Percentiles rank a stretch among this genome's conserved stretches.
Conservation (phyloP, 2,888 invertebrate genomes). For the Scrobipalpa atriplicella region DNA sequence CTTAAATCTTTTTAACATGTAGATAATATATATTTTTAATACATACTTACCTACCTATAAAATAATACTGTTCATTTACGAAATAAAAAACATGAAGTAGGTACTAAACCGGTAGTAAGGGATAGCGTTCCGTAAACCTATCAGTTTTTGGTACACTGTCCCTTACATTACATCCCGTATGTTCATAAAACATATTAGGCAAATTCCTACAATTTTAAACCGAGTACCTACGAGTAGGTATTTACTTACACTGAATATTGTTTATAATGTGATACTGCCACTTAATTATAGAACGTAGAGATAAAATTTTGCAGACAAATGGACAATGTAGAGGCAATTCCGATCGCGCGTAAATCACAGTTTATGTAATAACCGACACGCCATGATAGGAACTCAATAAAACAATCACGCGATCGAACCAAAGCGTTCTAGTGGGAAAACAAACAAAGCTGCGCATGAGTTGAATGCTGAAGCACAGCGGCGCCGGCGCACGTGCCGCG, state of each 20-base stretch:
- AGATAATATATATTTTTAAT: no score
- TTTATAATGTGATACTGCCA: no score
- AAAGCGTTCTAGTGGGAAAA: conserved; percentile 61
- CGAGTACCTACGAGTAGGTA: no score
- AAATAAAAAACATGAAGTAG: no score
- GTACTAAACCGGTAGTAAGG: no score
- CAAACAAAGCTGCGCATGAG: conserved; percentile 64
- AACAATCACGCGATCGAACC: conserved; percentile 64
- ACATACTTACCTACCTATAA: no score
- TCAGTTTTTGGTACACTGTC: no score
- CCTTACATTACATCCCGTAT: no score
- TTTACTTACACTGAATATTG: no score
- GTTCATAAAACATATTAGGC: no score
- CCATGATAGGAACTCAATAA: conserved; percentile 59
- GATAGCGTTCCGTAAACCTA: no score
- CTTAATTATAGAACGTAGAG: background rate
- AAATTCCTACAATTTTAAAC: no score
- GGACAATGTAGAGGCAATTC: background rate
- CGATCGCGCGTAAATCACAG: conserved; percentile 38
- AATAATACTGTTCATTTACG: background rate
- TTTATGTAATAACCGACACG: conserved; percentile 53
- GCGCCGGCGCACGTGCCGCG: conserved; percentile 68
- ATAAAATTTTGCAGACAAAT: background rate
- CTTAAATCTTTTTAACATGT: background rate
- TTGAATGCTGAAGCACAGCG: conserved; percentile 67